Percentiles rank a stretch among this genome's conserved stretches.
phyloP scores from a whole-genome alignment of 2,113 vertebrate genomes.

The Collichthys lucidus region DNA sequence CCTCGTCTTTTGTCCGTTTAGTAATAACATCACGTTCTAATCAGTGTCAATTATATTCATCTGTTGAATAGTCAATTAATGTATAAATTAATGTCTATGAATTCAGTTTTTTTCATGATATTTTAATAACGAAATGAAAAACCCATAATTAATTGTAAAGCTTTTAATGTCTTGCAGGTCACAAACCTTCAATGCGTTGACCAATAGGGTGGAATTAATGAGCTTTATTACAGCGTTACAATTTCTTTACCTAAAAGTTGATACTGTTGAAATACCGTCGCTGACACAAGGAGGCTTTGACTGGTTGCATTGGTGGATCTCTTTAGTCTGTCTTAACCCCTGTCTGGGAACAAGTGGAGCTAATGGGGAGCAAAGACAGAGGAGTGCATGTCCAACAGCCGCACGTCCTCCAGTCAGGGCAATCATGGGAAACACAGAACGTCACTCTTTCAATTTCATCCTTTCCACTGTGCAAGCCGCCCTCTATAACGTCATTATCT shows the following conservation, averaged over 20 bases:
- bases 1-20: slow-evolving; percentile 33
- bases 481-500: slow-evolving; percentile 85
- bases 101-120: slow-evolving; percentile 69
- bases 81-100: slow-evolving; percentile 73
- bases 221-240: slow-evolving; percentile 60
- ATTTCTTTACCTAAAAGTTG: slow-evolving; percentile 58
- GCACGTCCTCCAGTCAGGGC: slow-evolving; percentile 78
- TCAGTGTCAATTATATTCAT: slow-evolving; percentile 52
- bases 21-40: slow-evolving; percentile 69
- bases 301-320: slow-evolving; percentile 78
- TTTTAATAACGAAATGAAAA: slow-evolving; percentile 82
- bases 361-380: slow-evolving; percentile 85
- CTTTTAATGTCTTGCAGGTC: slow-evolving; percentile 76
- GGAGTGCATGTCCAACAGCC: slow-evolving; percentile 73
- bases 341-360: slow-evolving; percentile 84
- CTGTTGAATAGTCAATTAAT: slow-evolving; percentile 56
- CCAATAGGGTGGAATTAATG: slow-evolving; percentile 52
- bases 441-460: slow-evolving; percentile 85
- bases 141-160: slow-evolving; percentile 80
- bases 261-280: slow-evolving; percentile 77
- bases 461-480: slow-evolving; percentile 73
- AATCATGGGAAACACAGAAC: slow-evolving; percentile 84
- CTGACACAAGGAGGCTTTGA: slow-evolving; percentile 76
- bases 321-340: slow-evolving; percentile 85
- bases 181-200: slow-evolving; percentile 72